Base-by-base conservation (phyloP, 2,888 invertebrate genomes). In the Nasonovia ribisnigri region DNA sequence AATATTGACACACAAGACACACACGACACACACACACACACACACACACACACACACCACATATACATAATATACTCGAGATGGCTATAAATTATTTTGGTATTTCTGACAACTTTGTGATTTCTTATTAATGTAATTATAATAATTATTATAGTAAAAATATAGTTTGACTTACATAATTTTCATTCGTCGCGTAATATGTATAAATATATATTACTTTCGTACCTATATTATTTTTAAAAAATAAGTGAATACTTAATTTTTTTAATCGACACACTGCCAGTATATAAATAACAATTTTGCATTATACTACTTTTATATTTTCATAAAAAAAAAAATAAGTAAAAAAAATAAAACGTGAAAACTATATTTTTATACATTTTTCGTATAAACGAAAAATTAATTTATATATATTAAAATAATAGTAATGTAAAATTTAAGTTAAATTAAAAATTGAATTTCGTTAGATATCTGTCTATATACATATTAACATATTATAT, bases 261-360 rank as follows among this genome's bases (percentile, higher is more conserved):
- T 84, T 93, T 93, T 93, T 93, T 90, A 93, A 93, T 57, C 20
- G n/a, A 90, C 90, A 90, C 93, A 93, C 93, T 93, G 93, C 93
- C 93, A 93, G 86, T 93, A 93, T 89, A 92, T 90, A 90, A 93
- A 86, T 93, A 93, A 90, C 77, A 93, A 93, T 90, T 93, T 90
- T 90, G 93, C 93, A 90, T 93, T 86, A 93, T 93, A 93, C 93
- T 93, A 93, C 93, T 93, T 93, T 93, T 93, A 93, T 93, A 93
- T 93, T 93, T 93, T 93, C 93, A 93, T 93, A 93, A 93, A 93
- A 90, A 93, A 93, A 57, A 88, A 48, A 60, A 93, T 86, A 86
- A 86, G 43, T 84, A 90, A 90, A 90, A 86, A 90, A 93, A 51
- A 91, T 13, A 89, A 54, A 26, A 93, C 57, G 43, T 89, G 54